A percentile compares a stretch with the other conserved stretches of the same genome.
These are phyloP conservation scores for Phylloscopus collybita DNA, from an alignment of 2,797 vertebrate species.

Conservation along the genomic window DNA sequence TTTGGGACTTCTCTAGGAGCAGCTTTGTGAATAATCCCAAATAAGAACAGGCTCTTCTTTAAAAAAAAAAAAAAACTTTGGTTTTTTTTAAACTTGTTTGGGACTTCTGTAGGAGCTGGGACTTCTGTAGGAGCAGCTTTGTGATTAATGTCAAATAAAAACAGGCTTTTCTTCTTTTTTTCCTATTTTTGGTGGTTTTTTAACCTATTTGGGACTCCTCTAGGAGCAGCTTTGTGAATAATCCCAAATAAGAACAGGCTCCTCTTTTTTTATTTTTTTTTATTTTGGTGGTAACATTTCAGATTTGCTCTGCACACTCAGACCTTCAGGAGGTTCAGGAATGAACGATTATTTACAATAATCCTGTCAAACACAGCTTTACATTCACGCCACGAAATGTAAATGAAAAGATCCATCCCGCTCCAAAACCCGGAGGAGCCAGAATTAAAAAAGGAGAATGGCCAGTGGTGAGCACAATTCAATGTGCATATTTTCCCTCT, in stretches of 20 bases:
- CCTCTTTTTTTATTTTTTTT: background rate
- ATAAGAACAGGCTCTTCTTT: no score
- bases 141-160: background rate
- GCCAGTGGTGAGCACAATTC: conserved; percentile 29
- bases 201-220: no score
- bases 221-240: no score
- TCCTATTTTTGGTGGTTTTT: no score
- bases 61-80: no score
- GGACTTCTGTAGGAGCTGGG: background rate
- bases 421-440: background rate
- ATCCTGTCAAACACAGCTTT: background rate
- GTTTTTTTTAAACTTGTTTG: no score
- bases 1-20: background rate
- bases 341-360: background rate
- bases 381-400: fast-evolving
- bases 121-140: background rate
- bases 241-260: background rate
- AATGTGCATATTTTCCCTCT: conserved; percentile 51
- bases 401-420: background rate
- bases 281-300: background rate
- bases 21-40: no score
- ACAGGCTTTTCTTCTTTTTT: background rate
- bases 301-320: background rate
- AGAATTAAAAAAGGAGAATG: background rate
- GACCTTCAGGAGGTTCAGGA: background rate